Conservation (phyloP, 2,888 invertebrate genomes). For the Acanthosepion lycidas region DNA sequence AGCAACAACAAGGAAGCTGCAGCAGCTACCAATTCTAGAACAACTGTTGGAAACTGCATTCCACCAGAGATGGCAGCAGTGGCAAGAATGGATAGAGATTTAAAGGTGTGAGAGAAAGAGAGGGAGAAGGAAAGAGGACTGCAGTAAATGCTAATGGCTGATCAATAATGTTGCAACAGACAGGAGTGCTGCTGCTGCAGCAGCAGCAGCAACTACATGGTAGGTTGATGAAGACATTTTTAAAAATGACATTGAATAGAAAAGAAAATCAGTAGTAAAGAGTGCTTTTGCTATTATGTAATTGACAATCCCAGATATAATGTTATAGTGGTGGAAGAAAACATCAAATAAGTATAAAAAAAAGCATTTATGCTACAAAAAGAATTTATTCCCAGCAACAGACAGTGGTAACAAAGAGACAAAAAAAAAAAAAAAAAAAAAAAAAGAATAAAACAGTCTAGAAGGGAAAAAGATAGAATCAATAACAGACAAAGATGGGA, state of each 20-base stretch:
- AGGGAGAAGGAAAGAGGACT: neutral
- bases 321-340: neutral
- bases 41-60: neutral
- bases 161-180: constrained; percentile 43
- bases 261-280: neutral
- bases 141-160: neutral
- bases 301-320: neutral
- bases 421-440: neutral
- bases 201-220: neutral
- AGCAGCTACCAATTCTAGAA: neutral
- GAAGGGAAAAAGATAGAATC: neutral
- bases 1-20: neutral
- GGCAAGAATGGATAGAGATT: neutral
- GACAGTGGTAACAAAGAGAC: neutral
- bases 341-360: neutral
- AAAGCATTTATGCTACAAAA: too few species aligned
- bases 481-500: neutral
- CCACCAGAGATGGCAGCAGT: neutral
- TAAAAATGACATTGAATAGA: neutral
- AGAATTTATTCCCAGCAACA: neutral
- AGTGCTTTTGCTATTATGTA: neutral
- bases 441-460: neutral
- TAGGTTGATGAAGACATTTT: neutral
- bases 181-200: neutral
- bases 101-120: neutral